These are phyloP conservation scores for Andricus grossulariae DNA, from an alignment of 1,140 invertebrate species.

Conservation along the genomic window DNA sequence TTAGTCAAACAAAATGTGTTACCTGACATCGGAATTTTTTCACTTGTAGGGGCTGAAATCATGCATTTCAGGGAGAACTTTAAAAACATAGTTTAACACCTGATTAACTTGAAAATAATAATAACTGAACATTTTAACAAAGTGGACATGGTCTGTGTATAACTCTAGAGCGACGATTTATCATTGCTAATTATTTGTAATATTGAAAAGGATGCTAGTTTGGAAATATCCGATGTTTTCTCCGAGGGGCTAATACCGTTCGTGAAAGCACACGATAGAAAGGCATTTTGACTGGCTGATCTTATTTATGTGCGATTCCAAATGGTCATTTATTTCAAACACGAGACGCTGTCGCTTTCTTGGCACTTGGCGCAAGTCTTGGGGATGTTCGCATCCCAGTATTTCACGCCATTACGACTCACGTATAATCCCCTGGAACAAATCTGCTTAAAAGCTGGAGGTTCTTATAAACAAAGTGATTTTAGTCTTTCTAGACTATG, in stretches of 20 bases:
- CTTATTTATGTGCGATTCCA: slow-evolving; percentile 29
- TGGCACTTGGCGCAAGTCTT: slow-evolving; percentile 17
- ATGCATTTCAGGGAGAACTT: too few species aligned
- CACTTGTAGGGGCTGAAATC: too few species aligned
- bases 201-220: too few species aligned
- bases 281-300: slow-evolving; percentile 18
- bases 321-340: slow-evolving; percentile 21
- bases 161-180: too few species aligned
- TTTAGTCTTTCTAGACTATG: too few species aligned
- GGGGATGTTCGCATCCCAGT: slow-evolving; percentile 26
- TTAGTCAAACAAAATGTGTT: too few species aligned
- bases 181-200: too few species aligned
- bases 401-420: slow-evolving; percentile 17
- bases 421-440: slow-evolving; percentile 7
- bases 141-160: too few species aligned
- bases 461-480: neutral
- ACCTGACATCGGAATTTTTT: too few species aligned
- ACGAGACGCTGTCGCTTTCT: slow-evolving; percentile 29
- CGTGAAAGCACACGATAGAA: slow-evolving; percentile 7
- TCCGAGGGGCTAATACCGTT: neutral
- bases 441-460: slow-evolving; percentile 3
- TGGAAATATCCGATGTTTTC: neutral
- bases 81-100: too few species aligned
- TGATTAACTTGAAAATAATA: too few species aligned
- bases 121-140: too few species aligned